Conservation (phyloP, 2,797 vertebrate species). For the Miichthys miiuy region DNA sequence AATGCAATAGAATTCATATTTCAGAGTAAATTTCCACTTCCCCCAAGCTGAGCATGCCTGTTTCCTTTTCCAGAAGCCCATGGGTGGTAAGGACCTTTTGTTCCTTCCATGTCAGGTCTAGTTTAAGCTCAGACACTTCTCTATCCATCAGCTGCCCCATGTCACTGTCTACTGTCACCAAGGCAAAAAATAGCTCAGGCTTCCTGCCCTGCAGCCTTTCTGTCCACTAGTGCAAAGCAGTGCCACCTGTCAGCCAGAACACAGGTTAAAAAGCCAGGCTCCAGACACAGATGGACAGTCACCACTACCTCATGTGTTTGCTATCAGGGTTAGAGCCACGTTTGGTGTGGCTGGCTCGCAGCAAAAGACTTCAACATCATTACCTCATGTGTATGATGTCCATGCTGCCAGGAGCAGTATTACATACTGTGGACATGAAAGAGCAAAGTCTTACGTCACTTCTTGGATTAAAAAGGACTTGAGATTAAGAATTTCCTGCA, state of each 20-base stretch:
- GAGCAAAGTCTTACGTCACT: constrained; percentile 52
- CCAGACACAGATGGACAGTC: constrained; percentile 66
- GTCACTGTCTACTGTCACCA: constrained; percentile 60
- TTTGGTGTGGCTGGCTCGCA: constrained; percentile 58
- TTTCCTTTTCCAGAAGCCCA: constrained; percentile 18
- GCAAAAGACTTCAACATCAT: constrained; percentile 51
- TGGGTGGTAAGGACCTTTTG: constrained; percentile 57
- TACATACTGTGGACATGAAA: constrained; percentile 48
- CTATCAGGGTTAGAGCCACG: constrained; percentile 59
- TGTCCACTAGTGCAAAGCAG: constrained; percentile 57
- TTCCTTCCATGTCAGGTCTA: constrained; percentile 47
- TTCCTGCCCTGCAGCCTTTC: constrained; percentile 49
- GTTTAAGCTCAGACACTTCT: constrained; percentile 55
- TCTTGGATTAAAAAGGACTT: constrained; percentile 48
- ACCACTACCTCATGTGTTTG: constrained; percentile 68
- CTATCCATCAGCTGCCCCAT: constrained; percentile 70
- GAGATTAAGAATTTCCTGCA: constrained; percentile 48
- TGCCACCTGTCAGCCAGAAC: constrained; percentile 73
- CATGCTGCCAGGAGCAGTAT: constrained; percentile 30
- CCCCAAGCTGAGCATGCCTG: not conserved
- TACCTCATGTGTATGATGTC: constrained; percentile 63
- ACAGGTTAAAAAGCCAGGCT: constrained; percentile 65
- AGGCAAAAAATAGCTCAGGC: constrained; percentile 72
- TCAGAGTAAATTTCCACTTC: constrained; percentile 29
- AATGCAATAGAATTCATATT: not conserved